These are phyloP conservation scores for Himantopus leucocephalus DNA, from an alignment of 2,113 vertebrate species.

Conservation along the genomic window DNA sequence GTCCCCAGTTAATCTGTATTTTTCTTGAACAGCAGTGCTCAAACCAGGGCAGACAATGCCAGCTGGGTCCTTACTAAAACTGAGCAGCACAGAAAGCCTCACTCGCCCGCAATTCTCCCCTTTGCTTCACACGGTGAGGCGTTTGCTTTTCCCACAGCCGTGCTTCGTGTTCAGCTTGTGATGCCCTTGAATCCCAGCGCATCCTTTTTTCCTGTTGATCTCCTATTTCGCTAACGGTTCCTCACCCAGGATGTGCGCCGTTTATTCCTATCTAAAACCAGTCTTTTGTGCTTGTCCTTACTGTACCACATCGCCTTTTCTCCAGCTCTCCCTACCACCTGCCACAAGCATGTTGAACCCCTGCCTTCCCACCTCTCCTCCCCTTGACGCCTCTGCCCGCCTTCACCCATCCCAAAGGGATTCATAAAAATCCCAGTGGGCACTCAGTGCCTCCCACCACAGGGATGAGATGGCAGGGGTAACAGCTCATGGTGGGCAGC, in stretches of 20 bases:
- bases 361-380: background rate
- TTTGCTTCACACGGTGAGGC: rapidly evolving
- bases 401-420: background rate
- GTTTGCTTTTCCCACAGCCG: background rate
- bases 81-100: background rate
- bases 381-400: background rate
- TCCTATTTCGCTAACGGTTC: rapidly evolving
- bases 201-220: background rate
- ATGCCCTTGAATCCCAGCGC: background rate
- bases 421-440: background rate
- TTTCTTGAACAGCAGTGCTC: background rate
- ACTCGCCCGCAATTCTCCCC: rapidly evolving
- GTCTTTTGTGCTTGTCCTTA: background rate
- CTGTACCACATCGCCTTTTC: rapidly evolving
- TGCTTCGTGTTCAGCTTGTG: background rate
- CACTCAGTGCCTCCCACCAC: too few relatives aligned
- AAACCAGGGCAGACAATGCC: background rate
- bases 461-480: background rate
- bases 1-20: background rate
- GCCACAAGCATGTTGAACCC: rapidly evolving
- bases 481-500: background rate
- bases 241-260: rapidly evolving
- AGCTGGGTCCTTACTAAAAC: background rate
- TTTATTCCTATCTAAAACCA: background rate
- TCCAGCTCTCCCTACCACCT: background rate